Percentiles rank a stretch among this genome's conserved stretches.
Evolutionary conservation across 2,797 vertebrate genomes (phyloP).

Genomic region (Denticeps clupeoides): DNA sequence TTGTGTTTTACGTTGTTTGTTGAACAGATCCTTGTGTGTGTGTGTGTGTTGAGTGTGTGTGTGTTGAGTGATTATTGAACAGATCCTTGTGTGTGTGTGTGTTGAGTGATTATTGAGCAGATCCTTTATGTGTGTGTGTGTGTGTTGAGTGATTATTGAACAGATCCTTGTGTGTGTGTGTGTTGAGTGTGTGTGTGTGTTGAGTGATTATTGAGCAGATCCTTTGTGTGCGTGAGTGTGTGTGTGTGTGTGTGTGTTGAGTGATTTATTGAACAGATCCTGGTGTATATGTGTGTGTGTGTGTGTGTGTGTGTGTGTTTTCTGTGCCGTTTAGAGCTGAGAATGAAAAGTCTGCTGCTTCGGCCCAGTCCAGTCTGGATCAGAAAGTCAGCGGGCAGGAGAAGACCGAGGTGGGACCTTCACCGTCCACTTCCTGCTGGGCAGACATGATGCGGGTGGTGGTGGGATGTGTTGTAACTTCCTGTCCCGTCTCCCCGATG

Average conservation of each 20-base stretch:
- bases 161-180: not conserved
- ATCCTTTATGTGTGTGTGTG: constrained; percentile 1
- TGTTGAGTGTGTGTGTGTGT: not conserved
- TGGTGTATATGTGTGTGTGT: not conserved
- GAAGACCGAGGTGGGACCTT: constrained; percentile 10
- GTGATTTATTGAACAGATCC: no score
- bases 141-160: not conserved
- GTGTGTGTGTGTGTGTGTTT: constrained; percentile 6
- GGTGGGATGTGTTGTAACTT: no score
- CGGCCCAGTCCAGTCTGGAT: constrained; percentile 4
- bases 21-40: no score
- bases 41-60: not conserved
- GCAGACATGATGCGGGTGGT: no score
- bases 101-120: not conserved
- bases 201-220: no score
- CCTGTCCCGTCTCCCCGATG: no score
- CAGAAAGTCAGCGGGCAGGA: constrained; percentile 7
- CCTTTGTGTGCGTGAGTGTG: not conserved
- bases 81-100: not conserved
- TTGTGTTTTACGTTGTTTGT: no score
- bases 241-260: not conserved
- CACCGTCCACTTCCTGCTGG: not conserved
- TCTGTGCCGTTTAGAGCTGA: constrained; percentile 11
- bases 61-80: not conserved
- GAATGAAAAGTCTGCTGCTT: not conserved